These are phyloP conservation scores for Abramis brama DNA, from an alignment of 2,113 vertebrate genomes.

Conservation along the genomic window DNA sequence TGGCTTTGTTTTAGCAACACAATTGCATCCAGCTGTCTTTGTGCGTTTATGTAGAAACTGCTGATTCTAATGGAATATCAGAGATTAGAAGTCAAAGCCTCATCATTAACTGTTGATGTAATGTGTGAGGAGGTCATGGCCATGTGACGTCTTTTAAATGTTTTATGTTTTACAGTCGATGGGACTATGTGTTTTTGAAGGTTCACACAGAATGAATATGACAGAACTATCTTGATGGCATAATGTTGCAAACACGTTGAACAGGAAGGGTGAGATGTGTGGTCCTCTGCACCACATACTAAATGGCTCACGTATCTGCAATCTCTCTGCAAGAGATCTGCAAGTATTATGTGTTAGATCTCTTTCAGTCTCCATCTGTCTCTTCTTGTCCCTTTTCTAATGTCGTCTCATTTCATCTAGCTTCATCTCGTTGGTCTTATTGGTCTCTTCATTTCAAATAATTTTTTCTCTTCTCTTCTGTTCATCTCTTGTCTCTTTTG, in stretches of 20 bases:
- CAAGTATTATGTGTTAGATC: background rate
- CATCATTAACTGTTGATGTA: background rate
- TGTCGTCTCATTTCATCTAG: too few relatives aligned
- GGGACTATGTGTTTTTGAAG: background rate
- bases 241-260: background rate
- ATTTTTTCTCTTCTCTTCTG: too few relatives aligned
- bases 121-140: background rate
- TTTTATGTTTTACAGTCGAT: background rate
- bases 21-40: background rate
- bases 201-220: background rate
- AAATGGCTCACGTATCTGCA: background rate
- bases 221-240: background rate
- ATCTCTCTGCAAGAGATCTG: background rate
- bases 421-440: too few relatives aligned
- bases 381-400: background rate
- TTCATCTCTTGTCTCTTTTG: too few relatives aligned
- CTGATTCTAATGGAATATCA: background rate
- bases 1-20: background rate
- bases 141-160: background rate
- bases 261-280: background rate
- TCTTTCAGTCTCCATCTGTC: background rate
- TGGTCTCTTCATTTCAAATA: too few relatives aligned
- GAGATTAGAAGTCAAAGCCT: background rate
- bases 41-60: background rate
- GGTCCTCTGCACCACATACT: background rate